phyloP scores from a whole-genome alignment of 2,113 vertebrate genomes.

The Nannobrachium achirus region DNA sequence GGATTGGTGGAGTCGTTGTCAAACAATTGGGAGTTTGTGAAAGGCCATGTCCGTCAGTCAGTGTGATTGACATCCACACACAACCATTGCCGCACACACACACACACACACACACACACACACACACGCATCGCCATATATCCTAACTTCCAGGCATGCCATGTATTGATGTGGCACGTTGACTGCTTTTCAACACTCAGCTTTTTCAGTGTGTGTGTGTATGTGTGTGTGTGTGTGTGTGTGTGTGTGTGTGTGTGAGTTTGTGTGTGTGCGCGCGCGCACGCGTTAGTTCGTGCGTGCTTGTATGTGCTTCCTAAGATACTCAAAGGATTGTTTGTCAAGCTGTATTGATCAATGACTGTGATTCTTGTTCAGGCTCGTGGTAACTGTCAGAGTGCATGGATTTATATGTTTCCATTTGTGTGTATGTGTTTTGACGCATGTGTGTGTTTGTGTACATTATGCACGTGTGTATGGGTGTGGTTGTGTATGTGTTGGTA shows the following conservation, averaged over 20 bases:
- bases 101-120: neutral
- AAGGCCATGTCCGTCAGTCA: constrained; percentile 80
- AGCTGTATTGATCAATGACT: constrained; percentile 36
- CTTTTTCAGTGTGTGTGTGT: constrained; percentile 5
- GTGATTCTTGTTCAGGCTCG: constrained; percentile 32
- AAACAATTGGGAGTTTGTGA: constrained; percentile 75
- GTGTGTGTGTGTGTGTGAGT: neutral
- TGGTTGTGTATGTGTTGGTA: neutral
- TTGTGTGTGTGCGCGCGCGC: neutral
- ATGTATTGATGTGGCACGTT: constrained; percentile 45
- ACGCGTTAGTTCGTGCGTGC: neutral
- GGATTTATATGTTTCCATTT: too few relatives aligned
- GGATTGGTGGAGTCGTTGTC: constrained; percentile 59
- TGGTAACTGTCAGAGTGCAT: neutral
- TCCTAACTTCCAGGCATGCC: constrained; percentile 32
- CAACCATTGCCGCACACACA: constrained; percentile 30
- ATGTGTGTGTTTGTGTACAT: neutral
- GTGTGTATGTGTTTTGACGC: neutral
- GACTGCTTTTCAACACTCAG: constrained; percentile 24
- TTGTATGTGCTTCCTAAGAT: neutral
- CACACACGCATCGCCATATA: constrained; percentile 3
- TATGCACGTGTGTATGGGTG: too few relatives aligned
- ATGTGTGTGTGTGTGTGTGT: neutral
- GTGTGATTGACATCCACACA: constrained; percentile 62
- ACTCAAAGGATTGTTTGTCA: constrained; percentile 1